A percentile compares a stretch with the other conserved stretches of the same genome.
These are phyloP conservation scores for Noturus placidus DNA, from an alignment of 2,113 vertebrate genomes.

Conservation along the genomic window DNA sequence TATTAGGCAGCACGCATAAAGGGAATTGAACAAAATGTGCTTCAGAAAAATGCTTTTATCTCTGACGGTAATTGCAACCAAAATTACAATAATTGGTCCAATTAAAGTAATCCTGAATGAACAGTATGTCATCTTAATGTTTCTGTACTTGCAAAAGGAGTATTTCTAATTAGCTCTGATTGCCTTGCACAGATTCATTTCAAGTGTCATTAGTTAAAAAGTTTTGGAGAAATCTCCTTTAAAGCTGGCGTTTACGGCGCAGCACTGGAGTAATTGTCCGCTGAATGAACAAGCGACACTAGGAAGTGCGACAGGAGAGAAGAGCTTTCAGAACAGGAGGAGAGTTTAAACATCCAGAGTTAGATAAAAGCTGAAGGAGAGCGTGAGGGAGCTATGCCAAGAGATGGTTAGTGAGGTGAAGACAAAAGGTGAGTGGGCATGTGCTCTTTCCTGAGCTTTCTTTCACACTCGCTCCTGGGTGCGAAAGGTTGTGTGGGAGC, in stretches of 20 bases:
- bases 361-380: slow-evolving; percentile 48
- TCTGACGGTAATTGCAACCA: slow-evolving; percentile 91
- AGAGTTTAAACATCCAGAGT: slow-evolving; percentile 26
- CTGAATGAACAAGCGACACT: slow-evolving; percentile 76
- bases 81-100: slow-evolving; percentile 99
- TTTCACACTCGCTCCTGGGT: slow-evolving; percentile 38
- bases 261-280: slow-evolving; percentile 77
- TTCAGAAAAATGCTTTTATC: slow-evolving; percentile 87
- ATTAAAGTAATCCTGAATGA: slow-evolving; percentile 99
- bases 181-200: slow-evolving; percentile 87
- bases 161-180: slow-evolving; percentile 93
- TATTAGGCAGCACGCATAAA: slow-evolving; percentile 75
- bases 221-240: slow-evolving; percentile 85
- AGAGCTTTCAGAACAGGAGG: slow-evolving; percentile 19
- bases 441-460: slow-evolving; percentile 40
- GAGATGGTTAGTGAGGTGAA: slow-evolving; percentile 43
- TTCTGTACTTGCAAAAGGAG: slow-evolving; percentile 88
- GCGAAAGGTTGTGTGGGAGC: slow-evolving; percentile 41
- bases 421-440: slow-evolving; percentile 49
- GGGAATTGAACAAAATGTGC: slow-evolving; percentile 76
- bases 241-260: slow-evolving; percentile 78
- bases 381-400: slow-evolving; percentile 37
- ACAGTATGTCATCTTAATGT: slow-evolving; percentile 98
- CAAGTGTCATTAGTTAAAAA: slow-evolving; percentile 90
- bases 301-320: slow-evolving; percentile 54